Percentiles rank a stretch among this genome's conserved stretches.
Conservation (phyloP, 2,797 vertebrate species). For the Petrocephalus sullivani region DNA sequence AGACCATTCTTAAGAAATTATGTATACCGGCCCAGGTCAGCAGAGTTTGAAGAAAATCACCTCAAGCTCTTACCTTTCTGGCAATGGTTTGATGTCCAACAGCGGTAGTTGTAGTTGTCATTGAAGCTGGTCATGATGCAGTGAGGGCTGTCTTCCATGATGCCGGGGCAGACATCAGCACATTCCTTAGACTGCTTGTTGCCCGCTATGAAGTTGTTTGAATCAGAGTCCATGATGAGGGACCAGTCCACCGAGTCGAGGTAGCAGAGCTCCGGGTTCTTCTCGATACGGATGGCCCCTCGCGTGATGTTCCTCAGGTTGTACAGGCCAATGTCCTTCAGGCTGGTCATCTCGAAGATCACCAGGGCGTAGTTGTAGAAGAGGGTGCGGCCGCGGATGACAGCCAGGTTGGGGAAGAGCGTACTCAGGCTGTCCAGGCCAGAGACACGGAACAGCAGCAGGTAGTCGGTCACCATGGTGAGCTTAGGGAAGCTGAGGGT, state of each 20-base stretch:
- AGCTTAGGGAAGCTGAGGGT: constrained; percentile 89
- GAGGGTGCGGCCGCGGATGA: constrained; percentile 90
- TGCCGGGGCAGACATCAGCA: constrained; percentile 85
- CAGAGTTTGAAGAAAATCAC: background rate
- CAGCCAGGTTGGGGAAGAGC: constrained; percentile 94
- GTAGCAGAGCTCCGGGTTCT: constrained; percentile 96
- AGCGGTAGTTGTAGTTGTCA: constrained; percentile 83
- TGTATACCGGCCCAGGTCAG: background rate
- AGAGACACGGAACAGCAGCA: constrained; percentile 90
- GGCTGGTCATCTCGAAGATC: constrained; percentile 95
- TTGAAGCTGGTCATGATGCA: constrained; percentile 84
- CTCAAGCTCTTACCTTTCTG: constrained; percentile 81
- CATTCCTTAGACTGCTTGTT: constrained; percentile 95
- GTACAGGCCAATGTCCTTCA: constrained; percentile 91
- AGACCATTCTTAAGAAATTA: too few species aligned
- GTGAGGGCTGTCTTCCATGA: constrained; percentile 74
- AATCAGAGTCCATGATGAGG: constrained; percentile 80
- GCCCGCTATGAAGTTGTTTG: constrained; percentile 83
- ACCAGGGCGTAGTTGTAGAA: constrained; percentile 97
- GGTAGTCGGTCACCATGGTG: constrained; percentile 89
- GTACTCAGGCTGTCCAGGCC: constrained; percentile 90
- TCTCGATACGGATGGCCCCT: constrained; percentile 89
- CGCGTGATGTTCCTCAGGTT: constrained; percentile 92
- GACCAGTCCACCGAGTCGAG: constrained; percentile 97
- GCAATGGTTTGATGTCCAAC: constrained; percentile 92